Percentiles rank a stretch among this genome's conserved stretches.
Evolutionary conservation across 2,888 invertebrate species (phyloP).

Genomic region (Drosophila birchii): DNA sequence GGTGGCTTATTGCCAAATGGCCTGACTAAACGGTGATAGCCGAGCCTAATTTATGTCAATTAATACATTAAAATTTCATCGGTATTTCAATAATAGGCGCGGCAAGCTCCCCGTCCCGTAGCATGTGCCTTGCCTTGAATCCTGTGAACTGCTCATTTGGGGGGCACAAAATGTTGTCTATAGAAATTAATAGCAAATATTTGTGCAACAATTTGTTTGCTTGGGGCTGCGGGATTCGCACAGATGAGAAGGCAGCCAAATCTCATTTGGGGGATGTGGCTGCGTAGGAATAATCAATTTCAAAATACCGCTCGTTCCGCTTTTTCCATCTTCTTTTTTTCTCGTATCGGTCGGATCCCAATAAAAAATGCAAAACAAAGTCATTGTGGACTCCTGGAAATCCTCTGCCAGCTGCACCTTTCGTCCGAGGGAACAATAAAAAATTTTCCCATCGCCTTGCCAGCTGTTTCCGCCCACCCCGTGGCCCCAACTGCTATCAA

Average conservation of each 20-base stretch:
- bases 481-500: slow-evolving; percentile 60
- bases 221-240: slow-evolving; percentile 31
- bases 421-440: slow-evolving; percentile 41
- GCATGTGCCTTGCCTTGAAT: slow-evolving; percentile 5
- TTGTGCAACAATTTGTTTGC: slow-evolving; percentile 73
- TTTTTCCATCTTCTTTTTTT: slow-evolving; percentile 4
- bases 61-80: slow-evolving; percentile 68
- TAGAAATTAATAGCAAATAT: slow-evolving; percentile 79
- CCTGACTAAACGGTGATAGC: slow-evolving; percentile 48
- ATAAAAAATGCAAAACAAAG: slow-evolving; percentile 64
- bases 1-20: slow-evolving; percentile 65
- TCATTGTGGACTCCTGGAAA: slow-evolving; percentile 42
- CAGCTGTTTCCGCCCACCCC: slow-evolving; percentile 38
- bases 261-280: slow-evolving; percentile 26
- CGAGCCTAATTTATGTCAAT: slow-evolving; percentile 71
- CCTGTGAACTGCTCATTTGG: slow-evolving; percentile 22
- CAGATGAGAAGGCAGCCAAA: slow-evolving; percentile 24
- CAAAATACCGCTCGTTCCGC: slow-evolving; percentile 54
- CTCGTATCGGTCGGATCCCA: slow-evolving; percentile 22
- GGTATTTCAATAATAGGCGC: slow-evolving; percentile 28
- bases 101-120: slow-evolving; percentile 6
- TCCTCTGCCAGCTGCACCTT: slow-evolving; percentile 68
- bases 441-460: slow-evolving; percentile 50
- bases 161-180: slow-evolving; percentile 56
- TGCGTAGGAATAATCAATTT: slow-evolving; percentile 68